These are phyloP conservation scores for Myotis pilosus DNA, from an alignment of 2,797 vertebrate genomes.

Conservation along the genomic window DNA sequence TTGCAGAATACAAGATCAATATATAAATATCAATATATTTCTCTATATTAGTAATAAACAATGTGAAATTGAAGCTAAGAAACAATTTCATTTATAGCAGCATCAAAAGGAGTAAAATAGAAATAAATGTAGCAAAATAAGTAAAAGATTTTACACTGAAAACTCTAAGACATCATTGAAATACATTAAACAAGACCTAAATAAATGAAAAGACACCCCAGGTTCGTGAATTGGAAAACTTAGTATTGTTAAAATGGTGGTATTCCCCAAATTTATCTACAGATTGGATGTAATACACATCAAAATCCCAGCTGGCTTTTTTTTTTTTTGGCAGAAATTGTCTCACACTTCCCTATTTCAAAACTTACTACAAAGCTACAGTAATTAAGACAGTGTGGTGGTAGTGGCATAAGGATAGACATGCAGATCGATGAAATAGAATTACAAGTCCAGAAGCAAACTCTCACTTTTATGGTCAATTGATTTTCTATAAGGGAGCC, in stretches of 20 bases:
- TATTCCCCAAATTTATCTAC: background rate
- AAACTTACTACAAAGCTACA: constrained; percentile 18
- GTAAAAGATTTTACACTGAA: background rate
- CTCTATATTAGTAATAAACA: background rate
- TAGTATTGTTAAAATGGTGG: background rate
- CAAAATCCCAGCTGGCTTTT: background rate
- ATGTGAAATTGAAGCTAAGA: background rate
- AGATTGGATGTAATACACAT: background rate
- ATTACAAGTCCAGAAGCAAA: background rate
- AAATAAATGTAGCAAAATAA: constrained; percentile 29
- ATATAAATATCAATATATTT: background rate
- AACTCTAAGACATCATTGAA: background rate
- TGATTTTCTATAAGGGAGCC: background rate
- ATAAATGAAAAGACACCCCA: background rate
- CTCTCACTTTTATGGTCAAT: background rate
- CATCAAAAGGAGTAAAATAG: constrained; percentile 28
- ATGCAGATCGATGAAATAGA: background rate
- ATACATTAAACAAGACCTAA: constrained; percentile 10
- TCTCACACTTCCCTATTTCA: background rate
- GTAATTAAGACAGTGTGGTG: constrained; percentile 4
- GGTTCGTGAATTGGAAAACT: background rate
- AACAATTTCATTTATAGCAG: constrained; percentile 22
- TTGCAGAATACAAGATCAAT: background rate
- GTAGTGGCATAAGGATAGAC: background rate
- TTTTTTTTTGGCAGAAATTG: background rate